Evolutionary conservation across 2,113 vertebrate genomes (phyloP).

Genomic region (Grammomys dolichurus): DNA sequence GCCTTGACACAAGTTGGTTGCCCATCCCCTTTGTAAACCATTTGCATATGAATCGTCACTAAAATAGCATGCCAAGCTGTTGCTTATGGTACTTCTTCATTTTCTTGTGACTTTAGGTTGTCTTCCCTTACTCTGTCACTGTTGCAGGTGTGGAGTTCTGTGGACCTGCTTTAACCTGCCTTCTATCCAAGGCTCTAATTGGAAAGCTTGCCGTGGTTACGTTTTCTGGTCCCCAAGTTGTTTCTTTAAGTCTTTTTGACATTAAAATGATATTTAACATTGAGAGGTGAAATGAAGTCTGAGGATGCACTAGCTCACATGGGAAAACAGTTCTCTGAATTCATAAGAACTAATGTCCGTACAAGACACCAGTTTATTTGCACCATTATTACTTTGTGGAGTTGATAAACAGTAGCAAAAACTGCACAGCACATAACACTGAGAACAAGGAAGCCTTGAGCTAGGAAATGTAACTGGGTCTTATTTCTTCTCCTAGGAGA

Average conservation of each 20-base stretch:
- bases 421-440: neutral
- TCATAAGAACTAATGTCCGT: conserved; percentile 62
- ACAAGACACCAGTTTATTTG: conserved; percentile 38
- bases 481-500: conserved; percentile 30
- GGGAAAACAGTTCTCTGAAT: conserved; percentile 53
- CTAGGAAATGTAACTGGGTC: conserved; percentile 53
- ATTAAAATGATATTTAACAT: conserved; percentile 45
- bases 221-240: neutral
- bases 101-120: conserved; percentile 32
- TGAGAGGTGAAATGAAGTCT: conserved; percentile 27
- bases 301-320: conserved; percentile 11
- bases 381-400: conserved; percentile 41
- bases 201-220: neutral
- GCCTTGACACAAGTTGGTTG: neutral
- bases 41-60: neutral
- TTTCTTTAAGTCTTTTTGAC: conserved; percentile 14
- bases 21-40: neutral
- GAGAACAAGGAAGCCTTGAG: conserved; percentile 36
- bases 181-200: conserved; percentile 13
- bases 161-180: neutral
- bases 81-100: neutral
- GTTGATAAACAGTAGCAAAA: conserved; percentile 57
- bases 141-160: neutral
- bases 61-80: conserved; percentile 9
- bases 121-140: neutral